Evolutionary conservation across 1,140 invertebrate genomes (phyloP).

Genomic region (Tribolium madens): DNA sequence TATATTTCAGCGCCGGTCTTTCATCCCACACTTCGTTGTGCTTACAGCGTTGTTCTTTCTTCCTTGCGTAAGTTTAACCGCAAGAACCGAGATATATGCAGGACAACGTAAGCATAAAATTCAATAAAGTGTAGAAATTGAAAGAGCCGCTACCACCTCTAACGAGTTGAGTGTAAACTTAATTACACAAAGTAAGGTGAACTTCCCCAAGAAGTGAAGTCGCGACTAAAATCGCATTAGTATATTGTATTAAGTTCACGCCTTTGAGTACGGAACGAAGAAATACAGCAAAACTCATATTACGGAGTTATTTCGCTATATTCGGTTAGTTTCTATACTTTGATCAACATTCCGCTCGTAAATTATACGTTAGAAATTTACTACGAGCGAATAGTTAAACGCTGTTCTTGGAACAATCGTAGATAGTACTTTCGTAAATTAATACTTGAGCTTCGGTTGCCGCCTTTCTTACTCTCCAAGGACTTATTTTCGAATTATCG

Average conservation of each 20-base stretch:
- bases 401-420: constrained; percentile 3
- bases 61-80: background rate
- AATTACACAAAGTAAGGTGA: constrained; percentile 52
- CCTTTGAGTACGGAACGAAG: constrained; percentile 24
- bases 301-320: constrained; percentile 17
- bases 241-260: constrained; percentile 51
- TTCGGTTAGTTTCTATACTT: constrained; percentile 21
- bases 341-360: constrained; percentile 29
- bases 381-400: background rate
- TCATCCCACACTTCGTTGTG: background rate
- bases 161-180: constrained; percentile 50
- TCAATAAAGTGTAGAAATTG: constrained; percentile 40
- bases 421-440: constrained; percentile 2
- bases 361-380: constrained; percentile 12
- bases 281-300: constrained; percentile 36
- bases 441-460: background rate
- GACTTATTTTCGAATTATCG: background rate
- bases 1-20: background rate
- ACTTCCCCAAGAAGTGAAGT: constrained; percentile 46
- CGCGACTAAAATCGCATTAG: constrained; percentile 48
- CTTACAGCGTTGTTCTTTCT: background rate
- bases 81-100: background rate
- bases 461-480: background rate
- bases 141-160: constrained; percentile 42
- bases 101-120: constrained; percentile 44